Conservation (phyloP, 2,888 invertebrate species). For the Pantelozetes paolii region DNA sequence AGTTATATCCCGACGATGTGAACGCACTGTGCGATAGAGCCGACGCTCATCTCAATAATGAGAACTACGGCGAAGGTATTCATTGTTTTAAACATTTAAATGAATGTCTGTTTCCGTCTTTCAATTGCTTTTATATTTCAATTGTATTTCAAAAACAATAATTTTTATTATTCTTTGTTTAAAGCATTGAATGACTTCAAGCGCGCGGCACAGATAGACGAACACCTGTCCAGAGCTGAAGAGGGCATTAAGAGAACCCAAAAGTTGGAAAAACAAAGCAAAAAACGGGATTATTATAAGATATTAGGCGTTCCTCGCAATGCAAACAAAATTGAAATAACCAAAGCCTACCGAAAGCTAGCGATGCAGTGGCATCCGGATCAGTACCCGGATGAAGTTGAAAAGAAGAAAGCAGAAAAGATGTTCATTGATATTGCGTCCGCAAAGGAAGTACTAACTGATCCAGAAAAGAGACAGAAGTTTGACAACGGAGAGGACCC, state of each 20-base stretch:
- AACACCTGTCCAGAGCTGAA: conserved; percentile 71
- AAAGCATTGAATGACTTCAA: conserved; percentile 80
- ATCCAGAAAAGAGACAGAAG: conserved; percentile 75
- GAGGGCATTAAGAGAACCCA: conserved; percentile 84
- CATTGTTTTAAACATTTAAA: not conserved
- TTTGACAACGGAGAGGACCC: conserved; percentile 96
- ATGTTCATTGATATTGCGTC: conserved; percentile 98
- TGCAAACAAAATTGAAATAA: conserved; percentile 86
- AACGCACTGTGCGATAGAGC: conserved; percentile 81
- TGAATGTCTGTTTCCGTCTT: too few species aligned
- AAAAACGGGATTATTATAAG: conserved; percentile 94
- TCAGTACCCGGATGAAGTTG: conserved; percentile 68
- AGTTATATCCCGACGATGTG: conserved; percentile 62
- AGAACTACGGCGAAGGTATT: conserved; percentile 81
- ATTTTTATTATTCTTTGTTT: conserved; percentile 43
- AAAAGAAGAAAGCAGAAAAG: conserved; percentile 90
- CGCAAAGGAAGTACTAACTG: conserved; percentile 86
- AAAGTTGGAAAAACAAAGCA: conserved; percentile 84
- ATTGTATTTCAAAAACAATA: not conserved
- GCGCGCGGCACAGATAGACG: conserved; percentile 76
- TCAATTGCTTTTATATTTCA: too few species aligned
- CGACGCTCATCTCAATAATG: conserved; percentile 81
- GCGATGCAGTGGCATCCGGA: conserved; percentile 99
- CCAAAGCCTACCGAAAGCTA: conserved; percentile 90
- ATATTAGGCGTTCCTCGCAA: conserved; percentile 74